A percentile compares a stretch with the other conserved stretches of the same genome.
Evolutionary conservation across 1,140 invertebrate species (phyloP).

Genomic region (Acromyrmex heyeri): DNA sequence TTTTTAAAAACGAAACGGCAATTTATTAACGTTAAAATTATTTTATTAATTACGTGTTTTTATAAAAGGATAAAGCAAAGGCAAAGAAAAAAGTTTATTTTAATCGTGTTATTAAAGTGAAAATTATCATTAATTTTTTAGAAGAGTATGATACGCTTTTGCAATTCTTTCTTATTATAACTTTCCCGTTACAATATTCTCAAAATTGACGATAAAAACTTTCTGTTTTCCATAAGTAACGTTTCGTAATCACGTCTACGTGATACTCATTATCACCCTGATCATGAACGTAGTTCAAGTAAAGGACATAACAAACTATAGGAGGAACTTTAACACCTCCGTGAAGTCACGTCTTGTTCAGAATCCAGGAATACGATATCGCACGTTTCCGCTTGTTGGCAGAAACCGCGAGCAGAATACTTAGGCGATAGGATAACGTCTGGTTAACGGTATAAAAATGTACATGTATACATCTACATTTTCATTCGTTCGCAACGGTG

Average conservation of each 20-base stretch:
- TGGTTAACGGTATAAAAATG: constrained; percentile 42
- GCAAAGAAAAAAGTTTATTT: background rate
- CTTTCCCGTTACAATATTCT: background rate
- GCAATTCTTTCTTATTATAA: background rate
- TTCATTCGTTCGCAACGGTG: background rate
- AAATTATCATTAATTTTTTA: background rate
- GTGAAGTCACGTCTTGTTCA: constrained; percentile 53
- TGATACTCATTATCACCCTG: constrained; percentile 31
- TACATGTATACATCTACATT: background rate
- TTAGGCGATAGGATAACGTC: constrained; percentile 58
- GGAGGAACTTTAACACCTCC: constrained; percentile 49
- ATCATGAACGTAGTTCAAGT: constrained; percentile 37
- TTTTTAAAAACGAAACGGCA: background rate
- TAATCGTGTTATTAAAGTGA: background rate
- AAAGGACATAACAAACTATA: constrained; percentile 39
- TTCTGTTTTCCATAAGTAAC: background rate
- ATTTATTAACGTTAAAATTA: background rate
- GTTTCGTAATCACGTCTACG: constrained; percentile 7
- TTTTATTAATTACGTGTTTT: no score
- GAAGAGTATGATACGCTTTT: background rate
- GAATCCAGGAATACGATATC: constrained; percentile 52
- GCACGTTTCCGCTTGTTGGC: constrained; percentile 51
- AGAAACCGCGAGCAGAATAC: constrained; percentile 49
- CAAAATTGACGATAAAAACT: background rate
- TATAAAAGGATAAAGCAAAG: no score